Conservation (phyloP, 2,888 invertebrate genomes). For the Argyresthia albistria region DNA sequence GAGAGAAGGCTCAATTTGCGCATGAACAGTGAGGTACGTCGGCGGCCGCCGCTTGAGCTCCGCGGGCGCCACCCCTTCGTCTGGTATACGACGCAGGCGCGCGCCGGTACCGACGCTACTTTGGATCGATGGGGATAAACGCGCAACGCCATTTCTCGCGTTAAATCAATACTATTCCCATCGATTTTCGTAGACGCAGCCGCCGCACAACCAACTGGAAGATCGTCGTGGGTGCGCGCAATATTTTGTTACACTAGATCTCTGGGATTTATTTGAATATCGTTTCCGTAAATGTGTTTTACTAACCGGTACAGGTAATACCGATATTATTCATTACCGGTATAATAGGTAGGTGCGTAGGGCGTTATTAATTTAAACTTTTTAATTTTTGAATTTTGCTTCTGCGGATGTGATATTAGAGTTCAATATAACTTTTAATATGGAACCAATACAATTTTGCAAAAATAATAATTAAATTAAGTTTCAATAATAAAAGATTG, state of each 20-base stretch:
- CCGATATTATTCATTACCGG: neutral
- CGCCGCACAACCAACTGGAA: conserved; percentile 65
- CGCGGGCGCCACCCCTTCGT: conserved; percentile 9
- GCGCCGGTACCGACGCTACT: conserved; percentile 31
- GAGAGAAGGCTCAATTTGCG: conserved; percentile 35
- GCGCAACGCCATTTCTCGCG: conserved; percentile 79
- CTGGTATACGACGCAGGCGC: conserved; percentile 45
- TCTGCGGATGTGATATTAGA: neutral
- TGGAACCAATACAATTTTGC: too few relatives aligned
- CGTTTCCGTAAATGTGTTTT: too few relatives aligned
- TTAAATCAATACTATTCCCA: conserved; percentile 81
- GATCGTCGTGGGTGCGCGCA: conserved; percentile 68
- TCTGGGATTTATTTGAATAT: too few relatives aligned
- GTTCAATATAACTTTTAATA: neutral
- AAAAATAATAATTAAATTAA: too few relatives aligned
- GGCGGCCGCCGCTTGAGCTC: conserved; percentile 14
- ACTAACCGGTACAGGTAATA: too few relatives aligned
- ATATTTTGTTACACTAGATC: conserved; percentile 12
- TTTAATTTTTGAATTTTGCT: too few relatives aligned
- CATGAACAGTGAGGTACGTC: conserved; percentile 40
- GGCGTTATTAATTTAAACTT: too few relatives aligned
- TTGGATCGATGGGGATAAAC: conserved; percentile 83
- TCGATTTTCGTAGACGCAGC: conserved; percentile 81
- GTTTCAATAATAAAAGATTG: too few relatives aligned
- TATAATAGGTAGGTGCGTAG: neutral